A percentile compares a stretch with the other conserved stretches of the same genome.
Conservation (phyloP, 1,140 invertebrate genomes). For the Hesperophylax magnus region DNA sequence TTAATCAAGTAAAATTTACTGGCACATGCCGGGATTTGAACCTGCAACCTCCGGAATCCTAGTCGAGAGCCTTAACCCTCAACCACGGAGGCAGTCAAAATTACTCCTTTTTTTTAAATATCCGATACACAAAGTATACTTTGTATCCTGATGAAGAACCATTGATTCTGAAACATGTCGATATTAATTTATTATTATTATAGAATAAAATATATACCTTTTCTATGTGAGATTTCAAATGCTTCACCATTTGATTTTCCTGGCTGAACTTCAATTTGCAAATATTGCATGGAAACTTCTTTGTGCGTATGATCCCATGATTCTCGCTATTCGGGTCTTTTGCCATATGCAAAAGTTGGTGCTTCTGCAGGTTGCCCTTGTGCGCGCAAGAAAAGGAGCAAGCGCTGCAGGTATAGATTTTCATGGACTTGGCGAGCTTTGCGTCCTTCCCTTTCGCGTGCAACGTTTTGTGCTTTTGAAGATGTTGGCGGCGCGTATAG, state of each 20-base stretch:
- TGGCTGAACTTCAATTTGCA: conserved; percentile 16
- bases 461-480: conserved; percentile 1
- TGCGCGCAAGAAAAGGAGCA: conserved; percentile 25
- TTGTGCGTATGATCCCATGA: neutral
- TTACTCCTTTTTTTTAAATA: no score
- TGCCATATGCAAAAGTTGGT: conserved; percentile 2
- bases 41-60: no score
- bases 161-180: no score
- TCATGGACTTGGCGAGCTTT: conserved; percentile 20
- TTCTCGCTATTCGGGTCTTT: conserved; percentile 4
- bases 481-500: conserved; percentile 12
- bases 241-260: conserved; percentile 11
- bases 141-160: no score
- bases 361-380: conserved; percentile 31
- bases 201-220: neutral
- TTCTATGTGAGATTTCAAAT: conserved; percentile 14
- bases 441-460: conserved; percentile 17
- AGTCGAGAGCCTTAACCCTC: no score
- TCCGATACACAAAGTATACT: no score
- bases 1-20: no score
- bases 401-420: conserved; percentile 1
- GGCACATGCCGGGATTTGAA: no score
- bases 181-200: no score
- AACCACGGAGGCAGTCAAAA: no score
- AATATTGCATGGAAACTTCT: conserved; percentile 21